These are phyloP conservation scores for Poecilia gillii DNA, from an alignment of 2,797 vertebrate genomes.

Conservation along the genomic window DNA sequence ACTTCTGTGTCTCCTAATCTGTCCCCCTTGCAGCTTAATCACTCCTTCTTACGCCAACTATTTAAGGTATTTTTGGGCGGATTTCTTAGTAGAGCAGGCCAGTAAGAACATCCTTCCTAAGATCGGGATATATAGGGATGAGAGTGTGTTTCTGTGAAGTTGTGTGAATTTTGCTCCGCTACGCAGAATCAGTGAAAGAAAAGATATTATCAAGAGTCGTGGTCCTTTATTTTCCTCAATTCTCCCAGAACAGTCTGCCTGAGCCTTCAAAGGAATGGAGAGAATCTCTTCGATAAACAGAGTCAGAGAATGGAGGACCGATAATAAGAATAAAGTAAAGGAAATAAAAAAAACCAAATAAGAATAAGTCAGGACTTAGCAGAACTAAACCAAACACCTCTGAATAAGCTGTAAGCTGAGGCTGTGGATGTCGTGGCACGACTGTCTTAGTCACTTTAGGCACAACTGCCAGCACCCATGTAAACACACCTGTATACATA, in stretches of 20 bases:
- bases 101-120: conserved; percentile 47
- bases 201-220: conserved; percentile 52
- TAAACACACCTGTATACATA: conserved; percentile 20
- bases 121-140: conserved; percentile 36
- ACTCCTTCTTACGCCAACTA: conserved; percentile 32
- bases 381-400: conserved; percentile 52
- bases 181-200: conserved; percentile 31
- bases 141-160: conserved; percentile 6
- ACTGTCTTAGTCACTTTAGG: conserved; percentile 30
- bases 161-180: conserved; percentile 29
- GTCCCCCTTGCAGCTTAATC: conserved; percentile 39
- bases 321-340: conserved; percentile 10
- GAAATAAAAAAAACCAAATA: neutral
- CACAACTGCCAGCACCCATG: conserved; percentile 24
- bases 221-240: conserved; percentile 33
- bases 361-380: conserved; percentile 8
- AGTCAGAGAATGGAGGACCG: conserved; percentile 5
- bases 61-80: neutral
- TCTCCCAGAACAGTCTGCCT: conserved; percentile 23
- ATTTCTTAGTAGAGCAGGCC: conserved; percentile 23
- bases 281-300: conserved; percentile 5
- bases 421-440: conserved; percentile 53
- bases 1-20: conserved; percentile 14
- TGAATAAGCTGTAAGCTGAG: conserved; percentile 52
- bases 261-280: conserved; percentile 26